phyloP scores from a whole-genome alignment of 2,113 vertebrate species.

The Myotis lucifugus region DNA sequence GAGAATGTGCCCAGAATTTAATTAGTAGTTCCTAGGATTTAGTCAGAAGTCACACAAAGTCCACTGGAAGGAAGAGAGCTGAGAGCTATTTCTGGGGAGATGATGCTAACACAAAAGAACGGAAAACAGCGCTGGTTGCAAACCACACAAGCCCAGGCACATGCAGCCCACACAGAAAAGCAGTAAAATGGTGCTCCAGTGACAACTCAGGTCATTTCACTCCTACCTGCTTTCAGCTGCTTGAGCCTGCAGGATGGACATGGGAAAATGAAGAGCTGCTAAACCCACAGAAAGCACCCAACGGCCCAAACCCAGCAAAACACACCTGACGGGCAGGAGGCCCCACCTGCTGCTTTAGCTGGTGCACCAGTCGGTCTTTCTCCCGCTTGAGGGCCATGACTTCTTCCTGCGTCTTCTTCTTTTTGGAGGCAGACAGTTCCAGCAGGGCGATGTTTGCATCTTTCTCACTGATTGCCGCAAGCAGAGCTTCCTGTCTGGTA shows the following conservation, averaged over 20 bases:
- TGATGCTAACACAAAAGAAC: slow-evolving; percentile 50
- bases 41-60: slow-evolving; percentile 36
- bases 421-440: slow-evolving; percentile 98
- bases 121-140: slow-evolving; percentile 57
- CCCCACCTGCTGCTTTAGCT: slow-evolving; percentile 97
- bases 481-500: slow-evolving; percentile 96
- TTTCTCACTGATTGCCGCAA: slow-evolving; percentile 99
- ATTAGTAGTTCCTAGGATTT: background rate
- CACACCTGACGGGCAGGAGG: slow-evolving; percentile 59
- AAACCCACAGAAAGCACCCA: slow-evolving; percentile 68
- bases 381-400: slow-evolving; percentile 96
- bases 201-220: background rate
- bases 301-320: slow-evolving; percentile 47
- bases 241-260: slow-evolving; percentile 54
- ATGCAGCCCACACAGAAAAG: slow-evolving; percentile 56
- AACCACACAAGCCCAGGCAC: slow-evolving; percentile 57
- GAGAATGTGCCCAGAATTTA: slow-evolving; percentile 37
- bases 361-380: slow-evolving; percentile 97
- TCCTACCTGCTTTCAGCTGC: slow-evolving; percentile 69
- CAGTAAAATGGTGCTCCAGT: slow-evolving; percentile 34
- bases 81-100: slow-evolving; percentile 23
- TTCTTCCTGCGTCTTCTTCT: slow-evolving; percentile 99
- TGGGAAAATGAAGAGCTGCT: slow-evolving; percentile 61
- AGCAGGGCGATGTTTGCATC: slow-evolving; percentile 99
- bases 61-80: slow-evolving; percentile 61